phyloP scores from a whole-genome alignment of 2,113 vertebrate species.

The Malurus elegans region DNA sequence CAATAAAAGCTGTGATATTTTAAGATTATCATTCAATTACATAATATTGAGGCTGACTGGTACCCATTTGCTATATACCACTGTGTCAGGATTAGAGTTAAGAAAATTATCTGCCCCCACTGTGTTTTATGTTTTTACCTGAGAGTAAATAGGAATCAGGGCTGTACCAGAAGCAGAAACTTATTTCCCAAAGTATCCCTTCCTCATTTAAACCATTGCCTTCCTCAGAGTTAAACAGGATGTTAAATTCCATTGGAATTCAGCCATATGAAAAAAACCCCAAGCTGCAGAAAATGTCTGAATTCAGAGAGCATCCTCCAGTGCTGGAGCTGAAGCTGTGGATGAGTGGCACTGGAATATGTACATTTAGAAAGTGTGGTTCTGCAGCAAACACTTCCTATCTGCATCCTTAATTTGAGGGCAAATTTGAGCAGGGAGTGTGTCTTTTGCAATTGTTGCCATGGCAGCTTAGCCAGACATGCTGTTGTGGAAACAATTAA shows the following conservation, averaged over 20 bases:
- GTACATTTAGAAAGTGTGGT: background rate
- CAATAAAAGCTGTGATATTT: background rate
- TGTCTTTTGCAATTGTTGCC: constrained; percentile 11
- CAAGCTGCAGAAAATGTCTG: background rate
- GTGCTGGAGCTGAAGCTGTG: background rate
- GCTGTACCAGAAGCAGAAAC: background rate
- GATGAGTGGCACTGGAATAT: background rate
- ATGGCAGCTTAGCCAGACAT: constrained; percentile 20
- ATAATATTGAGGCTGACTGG: background rate
- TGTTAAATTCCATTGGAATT: background rate
- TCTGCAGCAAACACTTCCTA: background rate
- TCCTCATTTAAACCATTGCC: background rate
- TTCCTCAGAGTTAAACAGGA: background rate
- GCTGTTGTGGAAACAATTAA: background rate
- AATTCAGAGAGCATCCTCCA: background rate
- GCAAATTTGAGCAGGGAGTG: background rate
- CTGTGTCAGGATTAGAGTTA: background rate
- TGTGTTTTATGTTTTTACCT: background rate
- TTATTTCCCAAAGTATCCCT: background rate
- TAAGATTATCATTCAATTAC: background rate
- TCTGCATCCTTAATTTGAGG: background rate
- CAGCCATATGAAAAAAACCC: background rate
- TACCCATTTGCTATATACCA: background rate
- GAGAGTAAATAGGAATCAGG: background rate
- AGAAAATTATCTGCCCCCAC: background rate